These are phyloP conservation scores for Ceryle rudis DNA, from an alignment of 2,797 vertebrate genomes.

Conservation along the genomic window DNA sequence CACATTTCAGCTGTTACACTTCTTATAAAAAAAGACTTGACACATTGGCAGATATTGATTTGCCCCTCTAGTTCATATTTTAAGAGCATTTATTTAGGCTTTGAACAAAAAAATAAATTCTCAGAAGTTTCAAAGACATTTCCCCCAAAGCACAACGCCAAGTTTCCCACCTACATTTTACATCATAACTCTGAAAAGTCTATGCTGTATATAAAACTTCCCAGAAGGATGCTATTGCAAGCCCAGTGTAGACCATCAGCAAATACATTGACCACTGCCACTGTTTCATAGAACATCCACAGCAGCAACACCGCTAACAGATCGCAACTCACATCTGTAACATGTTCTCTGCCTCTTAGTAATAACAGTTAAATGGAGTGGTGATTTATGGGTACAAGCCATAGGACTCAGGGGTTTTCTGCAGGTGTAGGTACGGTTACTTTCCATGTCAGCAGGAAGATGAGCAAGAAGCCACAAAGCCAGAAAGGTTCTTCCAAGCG, in stretches of 20 bases:
- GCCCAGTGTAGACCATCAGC: background rate
- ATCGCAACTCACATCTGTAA: background rate
- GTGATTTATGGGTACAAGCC: background rate
- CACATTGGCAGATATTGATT: background rate
- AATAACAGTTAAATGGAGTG: accelerated
- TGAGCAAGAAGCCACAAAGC: background rate
- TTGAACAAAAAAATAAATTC: slow-evolving; percentile 10
- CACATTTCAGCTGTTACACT: background rate
- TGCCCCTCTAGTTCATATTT: background rate
- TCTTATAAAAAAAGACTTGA: background rate
- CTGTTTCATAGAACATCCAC: background rate
- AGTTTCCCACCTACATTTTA: background rate
- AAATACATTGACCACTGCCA: background rate
- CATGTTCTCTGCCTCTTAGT: background rate
- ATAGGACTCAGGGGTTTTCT: background rate
- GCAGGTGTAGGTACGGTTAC: background rate
- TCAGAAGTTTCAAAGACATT: background rate
- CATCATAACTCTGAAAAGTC: background rate
- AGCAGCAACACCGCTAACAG: accelerated
- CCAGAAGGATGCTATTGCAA: background rate
- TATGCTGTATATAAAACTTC: background rate
- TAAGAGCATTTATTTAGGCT: background rate
- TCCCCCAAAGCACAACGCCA: background rate
- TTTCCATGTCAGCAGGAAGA: background rate
- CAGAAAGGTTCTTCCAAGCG: background rate